A percentile compares a stretch with the other conserved stretches of the same genome.
These are phyloP conservation scores for Pollimyrus isidori DNA, from an alignment of 2,113 vertebrate species.

Conservation along the genomic window DNA sequence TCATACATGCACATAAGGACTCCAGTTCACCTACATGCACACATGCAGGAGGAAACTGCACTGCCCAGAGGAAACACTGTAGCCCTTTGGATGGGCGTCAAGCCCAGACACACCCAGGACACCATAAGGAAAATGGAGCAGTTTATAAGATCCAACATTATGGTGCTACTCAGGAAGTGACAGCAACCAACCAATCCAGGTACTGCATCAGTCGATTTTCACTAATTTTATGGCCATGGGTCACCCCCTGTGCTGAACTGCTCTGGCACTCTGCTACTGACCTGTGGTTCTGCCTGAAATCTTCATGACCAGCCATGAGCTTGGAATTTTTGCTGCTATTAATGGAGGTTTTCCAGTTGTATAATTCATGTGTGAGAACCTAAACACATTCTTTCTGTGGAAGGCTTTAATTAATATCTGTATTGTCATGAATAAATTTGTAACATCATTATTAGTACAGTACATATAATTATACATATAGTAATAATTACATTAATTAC, in stretches of 20 bases:
- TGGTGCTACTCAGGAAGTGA: background rate
- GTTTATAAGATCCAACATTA: background rate
- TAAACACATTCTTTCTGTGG: background rate
- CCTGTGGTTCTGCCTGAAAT: background rate
- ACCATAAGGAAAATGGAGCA: background rate
- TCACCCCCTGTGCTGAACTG: too few species aligned
- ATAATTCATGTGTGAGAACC: background rate
- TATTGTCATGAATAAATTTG: background rate
- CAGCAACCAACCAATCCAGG: background rate
- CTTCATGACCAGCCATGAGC: background rate
- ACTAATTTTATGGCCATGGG: background rate
- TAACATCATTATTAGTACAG: background rate
- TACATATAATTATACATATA: background rate
- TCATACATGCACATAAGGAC: background rate
- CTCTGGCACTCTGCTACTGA: background rate
- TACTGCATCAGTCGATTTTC: background rate
- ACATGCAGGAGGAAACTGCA: background rate
- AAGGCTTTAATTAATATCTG: background rate
- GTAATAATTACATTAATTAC: background rate
- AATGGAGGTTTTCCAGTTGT: background rate
- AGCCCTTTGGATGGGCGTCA: background rate
- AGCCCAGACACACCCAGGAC: background rate
- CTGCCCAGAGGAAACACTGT: background rate
- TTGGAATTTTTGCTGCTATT: background rate
- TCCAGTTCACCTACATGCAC: background rate